These are phyloP conservation scores for Ceyx margarethae DNA, from an alignment of 2,113 vertebrate species.

Conservation along the genomic window DNA sequence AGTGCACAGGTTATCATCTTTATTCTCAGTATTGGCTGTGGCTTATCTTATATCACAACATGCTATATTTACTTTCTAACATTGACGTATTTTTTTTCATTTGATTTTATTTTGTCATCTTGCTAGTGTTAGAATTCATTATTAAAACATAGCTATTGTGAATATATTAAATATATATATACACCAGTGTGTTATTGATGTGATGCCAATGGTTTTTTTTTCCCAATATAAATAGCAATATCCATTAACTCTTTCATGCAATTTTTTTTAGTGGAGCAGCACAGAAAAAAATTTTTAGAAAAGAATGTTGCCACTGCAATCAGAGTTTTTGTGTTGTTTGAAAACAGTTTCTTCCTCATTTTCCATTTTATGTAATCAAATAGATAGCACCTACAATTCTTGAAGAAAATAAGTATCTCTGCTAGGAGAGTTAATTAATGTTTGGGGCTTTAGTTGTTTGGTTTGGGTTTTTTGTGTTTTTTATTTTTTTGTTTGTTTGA, in stretches of 20 bases:
- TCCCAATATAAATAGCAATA: not conserved
- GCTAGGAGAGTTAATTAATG: not conserved
- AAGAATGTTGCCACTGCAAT: not conserved
- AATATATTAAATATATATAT: not conserved
- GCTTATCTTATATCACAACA: not conserved
- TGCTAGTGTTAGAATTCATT: not conserved
- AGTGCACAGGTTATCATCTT: not conserved
- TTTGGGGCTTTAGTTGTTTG: too few species aligned
- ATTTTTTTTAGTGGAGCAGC: not conserved
- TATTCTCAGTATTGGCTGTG: not conserved
- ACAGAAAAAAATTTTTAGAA: not conserved
- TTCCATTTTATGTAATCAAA: not conserved
- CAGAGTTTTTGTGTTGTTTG: not conserved
- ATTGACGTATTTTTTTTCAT: rapidly evolving
- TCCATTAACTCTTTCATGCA: not conserved
- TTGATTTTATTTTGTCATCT: not conserved
- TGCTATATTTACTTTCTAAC: not conserved
- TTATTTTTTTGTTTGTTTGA: too few species aligned
- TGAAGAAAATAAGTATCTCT: not conserved
- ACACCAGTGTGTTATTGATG: not conserved
- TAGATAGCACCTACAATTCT: not conserved
- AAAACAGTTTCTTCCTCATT: not conserved
- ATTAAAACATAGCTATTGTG: not conserved
- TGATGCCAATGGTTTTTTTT: not conserved
- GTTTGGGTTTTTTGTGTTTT: too few species aligned